Evolutionary conservation across 2,113 vertebrate species (phyloP).

Genomic region (Vidua chalybeata): DNA sequence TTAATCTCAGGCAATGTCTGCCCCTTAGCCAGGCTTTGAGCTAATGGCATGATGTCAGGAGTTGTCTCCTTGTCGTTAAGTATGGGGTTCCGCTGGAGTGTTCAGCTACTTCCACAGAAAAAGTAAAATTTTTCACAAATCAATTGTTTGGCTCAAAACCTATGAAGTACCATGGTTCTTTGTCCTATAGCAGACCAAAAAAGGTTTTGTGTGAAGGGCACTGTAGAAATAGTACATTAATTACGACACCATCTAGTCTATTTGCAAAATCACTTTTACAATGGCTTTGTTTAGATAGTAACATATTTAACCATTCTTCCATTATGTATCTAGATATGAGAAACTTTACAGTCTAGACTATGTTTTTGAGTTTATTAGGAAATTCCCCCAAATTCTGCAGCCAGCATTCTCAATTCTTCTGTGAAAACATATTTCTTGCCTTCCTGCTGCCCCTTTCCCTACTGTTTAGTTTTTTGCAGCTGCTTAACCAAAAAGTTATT

Average conservation of each 20-base stretch:
- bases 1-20: not conserved
- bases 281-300: not conserved
- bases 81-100: not conserved
- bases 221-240: not conserved
- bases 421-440: not conserved
- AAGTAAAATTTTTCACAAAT: not conserved
- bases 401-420: not conserved
- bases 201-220: not conserved
- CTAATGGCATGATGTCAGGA: not conserved
- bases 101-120: not conserved
- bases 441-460: not conserved
- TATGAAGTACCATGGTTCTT: not conserved
- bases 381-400: not conserved
- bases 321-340: not conserved
- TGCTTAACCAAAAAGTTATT: not conserved
- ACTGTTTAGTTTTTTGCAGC: not conserved
- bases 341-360: not conserved
- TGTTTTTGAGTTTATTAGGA: not conserved
- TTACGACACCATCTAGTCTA: not conserved
- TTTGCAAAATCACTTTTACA: not conserved
- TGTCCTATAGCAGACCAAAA: not conserved
- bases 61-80: fast-evolving
- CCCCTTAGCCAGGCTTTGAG: not conserved
- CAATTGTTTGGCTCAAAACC: not conserved
- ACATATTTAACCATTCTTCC: not conserved